Base-by-base conservation (phyloP, 1,140 invertebrate species). In the Gonioctena quinquepunctata region DNA sequence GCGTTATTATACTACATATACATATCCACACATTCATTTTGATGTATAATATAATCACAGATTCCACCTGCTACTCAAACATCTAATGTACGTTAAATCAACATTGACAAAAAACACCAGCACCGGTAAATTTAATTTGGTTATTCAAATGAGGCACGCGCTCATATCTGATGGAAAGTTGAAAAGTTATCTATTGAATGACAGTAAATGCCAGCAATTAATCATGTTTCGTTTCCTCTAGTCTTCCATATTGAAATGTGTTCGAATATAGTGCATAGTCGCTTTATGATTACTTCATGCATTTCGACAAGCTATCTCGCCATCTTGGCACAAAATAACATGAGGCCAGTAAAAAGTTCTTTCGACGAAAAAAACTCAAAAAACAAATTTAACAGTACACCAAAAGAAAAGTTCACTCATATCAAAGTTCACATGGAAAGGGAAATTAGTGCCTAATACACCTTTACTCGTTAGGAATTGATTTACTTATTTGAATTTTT, bases 101-200 rank as follows among this genome's bases (percentile, higher is more conserved):
- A 70, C 69, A 71, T 71, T 28, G 33, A 57, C 25, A 66, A 70
- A 54, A 70, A 66, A 50, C 23, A 63, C 69, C 56, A 67, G 50
- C 64, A 71, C 69, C 59, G 64, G 69, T 71, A 71, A 71, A 62
- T 67, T 66, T 71, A 71, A 71, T 71, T 71, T 71, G 61, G 26
- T 42, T 66, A 71, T 71, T 67, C 61, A 71, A 71, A 71, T 71
- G 69, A 71, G 56, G 64, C 33, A 42, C 33, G 16, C 11, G 33
- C 16, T 42, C 11, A 13, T 42, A 42, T 2, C 33, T n/a, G 33
- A 42, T 42, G 16, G 16, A n/a, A 42, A 42, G 11, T 42, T 13
- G 33, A n/a, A 42, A 42, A n/a, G 11, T 42, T n/a, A n/a, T 42
- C 33, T n/a, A 13, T 42, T 42, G 16, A 42, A 42, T 42, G 33